A percentile compares a stretch with the other conserved stretches of the same genome.
phyloP scores from a whole-genome alignment of 2,888 invertebrate species.

The Hypomecis punctinalis region DNA sequence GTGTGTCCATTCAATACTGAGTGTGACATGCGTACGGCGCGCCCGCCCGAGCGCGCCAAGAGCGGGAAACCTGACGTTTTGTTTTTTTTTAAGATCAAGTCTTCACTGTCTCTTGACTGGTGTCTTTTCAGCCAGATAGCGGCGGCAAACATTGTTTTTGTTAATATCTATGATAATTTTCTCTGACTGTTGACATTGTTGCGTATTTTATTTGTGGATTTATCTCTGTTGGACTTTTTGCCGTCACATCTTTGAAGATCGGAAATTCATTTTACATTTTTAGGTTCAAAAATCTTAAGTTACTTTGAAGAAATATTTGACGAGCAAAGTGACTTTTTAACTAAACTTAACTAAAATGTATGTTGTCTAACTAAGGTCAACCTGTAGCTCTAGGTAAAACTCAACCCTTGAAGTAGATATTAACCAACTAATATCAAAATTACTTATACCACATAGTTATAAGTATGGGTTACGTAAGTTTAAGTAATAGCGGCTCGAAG shows the following conservation, averaged over 20 bases:
- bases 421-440: neutral
- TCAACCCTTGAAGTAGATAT: neutral
- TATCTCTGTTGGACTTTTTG: neutral
- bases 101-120: conserved; percentile 31
- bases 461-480: conserved; percentile 1
- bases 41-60: conserved; percentile 46
- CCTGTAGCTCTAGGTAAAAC: neutral
- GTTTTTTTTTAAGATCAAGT: conserved; percentile 56
- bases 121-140: conserved; percentile 46
- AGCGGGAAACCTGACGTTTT: conserved; percentile 74
- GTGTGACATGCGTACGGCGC: conserved; percentile 74
- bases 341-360: no score
- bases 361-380: no score
- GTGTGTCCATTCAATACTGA: conserved; percentile 76
- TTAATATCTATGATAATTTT: conserved; percentile 20
- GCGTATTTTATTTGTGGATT: neutral
- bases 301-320: no score
- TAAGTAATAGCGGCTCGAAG: conserved; percentile 1
- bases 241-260: neutral
- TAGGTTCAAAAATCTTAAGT: neutral
- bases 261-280: neutral
- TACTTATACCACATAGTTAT: neutral
- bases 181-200: neutral
- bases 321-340: no score
- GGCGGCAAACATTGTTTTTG: conserved; percentile 32